Conservation (phyloP, 2,113 vertebrate species). For the Narcine bancroftii region DNA sequence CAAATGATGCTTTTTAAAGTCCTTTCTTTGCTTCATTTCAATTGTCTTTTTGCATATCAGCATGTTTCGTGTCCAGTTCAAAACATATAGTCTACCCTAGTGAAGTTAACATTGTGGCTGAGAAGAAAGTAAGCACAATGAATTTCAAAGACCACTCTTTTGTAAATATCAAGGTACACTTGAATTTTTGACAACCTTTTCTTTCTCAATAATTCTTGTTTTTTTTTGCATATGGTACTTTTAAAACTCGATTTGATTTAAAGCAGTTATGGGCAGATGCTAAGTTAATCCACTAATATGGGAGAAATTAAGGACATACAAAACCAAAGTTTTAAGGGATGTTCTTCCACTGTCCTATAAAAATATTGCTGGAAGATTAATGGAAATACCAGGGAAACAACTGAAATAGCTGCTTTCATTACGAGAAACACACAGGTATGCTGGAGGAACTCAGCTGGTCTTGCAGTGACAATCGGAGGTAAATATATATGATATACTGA, state of each 20-base stretch:
- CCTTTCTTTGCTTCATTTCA: slow-evolving; percentile 17
- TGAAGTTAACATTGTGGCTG: background rate
- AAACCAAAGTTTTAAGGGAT: background rate
- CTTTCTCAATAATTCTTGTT: background rate
- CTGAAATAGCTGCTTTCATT: too few species aligned
- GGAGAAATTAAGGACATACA: background rate
- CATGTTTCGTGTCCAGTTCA: slow-evolving; percentile 18
- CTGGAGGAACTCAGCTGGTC: too few species aligned
- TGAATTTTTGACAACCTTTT: background rate
- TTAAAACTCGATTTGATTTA: background rate
- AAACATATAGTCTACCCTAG: background rate
- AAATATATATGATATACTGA: too few species aligned
- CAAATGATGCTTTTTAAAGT: slow-evolving; percentile 5
- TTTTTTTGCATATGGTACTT: background rate
- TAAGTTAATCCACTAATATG: too few species aligned
- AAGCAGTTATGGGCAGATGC: background rate
- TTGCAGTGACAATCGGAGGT: too few species aligned
- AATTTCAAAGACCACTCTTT: background rate
- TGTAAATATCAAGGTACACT: background rate
- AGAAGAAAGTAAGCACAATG: background rate
- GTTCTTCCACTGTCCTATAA: background rate
- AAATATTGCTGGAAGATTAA: too few species aligned
- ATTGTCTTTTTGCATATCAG: background rate
- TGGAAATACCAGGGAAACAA: too few species aligned
- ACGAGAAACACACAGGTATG: too few species aligned